Evolutionary conservation across 2,797 vertebrate genomes (phyloP).

Genomic region (Rallus crepitans): DNA sequence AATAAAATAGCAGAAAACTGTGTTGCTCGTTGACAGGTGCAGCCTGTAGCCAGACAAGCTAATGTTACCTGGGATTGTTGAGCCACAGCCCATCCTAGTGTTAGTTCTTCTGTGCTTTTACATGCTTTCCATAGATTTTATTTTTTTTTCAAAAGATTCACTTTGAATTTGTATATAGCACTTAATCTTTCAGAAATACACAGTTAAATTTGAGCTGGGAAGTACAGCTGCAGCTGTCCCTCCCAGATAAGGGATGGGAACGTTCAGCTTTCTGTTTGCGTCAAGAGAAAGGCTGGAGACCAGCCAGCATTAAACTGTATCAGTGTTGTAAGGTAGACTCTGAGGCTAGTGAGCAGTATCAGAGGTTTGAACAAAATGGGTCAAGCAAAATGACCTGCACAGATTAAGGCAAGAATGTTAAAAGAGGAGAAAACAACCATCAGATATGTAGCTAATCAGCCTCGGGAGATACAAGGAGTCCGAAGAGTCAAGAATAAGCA

Average conservation of each 20-base stretch:
- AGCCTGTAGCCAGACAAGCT: background rate
- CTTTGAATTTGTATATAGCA: constrained; percentile 23
- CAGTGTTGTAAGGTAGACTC: background rate
- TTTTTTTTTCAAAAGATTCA: background rate
- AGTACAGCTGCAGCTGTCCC: constrained; percentile 30
- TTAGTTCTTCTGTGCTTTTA: constrained; percentile 1
- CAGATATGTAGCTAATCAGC: background rate
- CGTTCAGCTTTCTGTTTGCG: constrained; percentile 27
- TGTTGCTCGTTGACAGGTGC: background rate
- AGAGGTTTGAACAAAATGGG: background rate
- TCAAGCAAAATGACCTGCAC: background rate
- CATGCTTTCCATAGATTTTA: background rate
- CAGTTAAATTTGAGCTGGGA: constrained; percentile 14
- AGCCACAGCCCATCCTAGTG: background rate
- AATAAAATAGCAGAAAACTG: background rate
- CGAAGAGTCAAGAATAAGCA: constrained; percentile 17
- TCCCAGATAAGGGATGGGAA: constrained; percentile 37
- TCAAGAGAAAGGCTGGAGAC: constrained; percentile 1
- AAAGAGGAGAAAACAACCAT: background rate
- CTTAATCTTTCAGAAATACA: constrained; percentile 11
- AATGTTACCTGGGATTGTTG: background rate
- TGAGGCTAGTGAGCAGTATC: background rate
- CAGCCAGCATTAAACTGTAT: background rate
- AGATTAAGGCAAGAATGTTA: background rate
- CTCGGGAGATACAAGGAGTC: background rate